Evolutionary conservation across 2,113 vertebrate species (phyloP).

Genomic region (Nanorana parkeri): DNA sequence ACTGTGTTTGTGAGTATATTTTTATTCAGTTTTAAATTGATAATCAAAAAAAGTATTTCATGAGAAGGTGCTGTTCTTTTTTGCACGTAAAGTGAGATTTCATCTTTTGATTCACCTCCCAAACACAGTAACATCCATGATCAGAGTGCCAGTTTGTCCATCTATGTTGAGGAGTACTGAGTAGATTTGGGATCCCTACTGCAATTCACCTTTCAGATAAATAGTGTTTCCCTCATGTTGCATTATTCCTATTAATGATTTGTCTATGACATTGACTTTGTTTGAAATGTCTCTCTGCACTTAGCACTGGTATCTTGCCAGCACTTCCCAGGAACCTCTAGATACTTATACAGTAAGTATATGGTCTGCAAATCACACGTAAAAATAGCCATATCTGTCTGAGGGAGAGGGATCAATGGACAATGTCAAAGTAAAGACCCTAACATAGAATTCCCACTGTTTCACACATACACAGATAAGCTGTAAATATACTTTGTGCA

Average conservation of each 20-base stretch:
- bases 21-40: no score
- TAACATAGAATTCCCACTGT: slow-evolving; percentile 28
- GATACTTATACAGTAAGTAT: slow-evolving; percentile 23
- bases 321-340: slow-evolving; percentile 18
- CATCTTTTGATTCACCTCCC: no score
- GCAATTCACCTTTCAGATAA: no score
- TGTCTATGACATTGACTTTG: background rate
- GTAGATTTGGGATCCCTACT: no score
- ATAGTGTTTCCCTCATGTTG: background rate
- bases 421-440: slow-evolving; percentile 11
- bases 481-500: slow-evolving; percentile 47
- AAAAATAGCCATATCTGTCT: slow-evolving; percentile 29
- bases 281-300: slow-evolving; percentile 17
- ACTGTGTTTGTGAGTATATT: no score
- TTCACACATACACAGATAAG: slow-evolving; percentile 16
- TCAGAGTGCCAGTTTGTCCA: background rate
- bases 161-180: background rate
- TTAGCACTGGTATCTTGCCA: slow-evolving; percentile 16
- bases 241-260: background rate
- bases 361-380: slow-evolving; percentile 22
- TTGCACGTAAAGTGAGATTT: no score
- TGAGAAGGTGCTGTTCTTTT: no score
- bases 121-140: background rate
- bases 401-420: slow-evolving; percentile 39
- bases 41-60: no score